phyloP scores from a whole-genome alignment of 2,888 invertebrate species.

The Thecophora atra region DNA sequence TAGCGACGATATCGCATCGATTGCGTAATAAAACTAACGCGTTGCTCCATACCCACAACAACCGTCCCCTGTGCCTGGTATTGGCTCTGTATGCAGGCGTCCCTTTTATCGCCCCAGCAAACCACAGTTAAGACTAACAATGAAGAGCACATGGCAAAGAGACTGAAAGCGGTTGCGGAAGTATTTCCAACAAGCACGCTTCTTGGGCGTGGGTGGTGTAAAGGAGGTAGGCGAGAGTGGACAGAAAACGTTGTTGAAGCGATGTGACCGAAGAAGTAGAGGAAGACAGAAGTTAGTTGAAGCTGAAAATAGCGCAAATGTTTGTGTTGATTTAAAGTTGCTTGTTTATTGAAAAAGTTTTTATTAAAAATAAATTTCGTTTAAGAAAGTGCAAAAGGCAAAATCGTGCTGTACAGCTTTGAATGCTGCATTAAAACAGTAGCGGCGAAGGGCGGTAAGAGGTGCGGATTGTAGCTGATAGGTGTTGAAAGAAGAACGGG shows the following conservation, averaged over 20 bases:
- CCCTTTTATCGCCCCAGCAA: not conserved
- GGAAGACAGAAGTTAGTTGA: not conserved
- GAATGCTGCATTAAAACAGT: not conserved
- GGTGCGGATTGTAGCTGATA: not conserved
- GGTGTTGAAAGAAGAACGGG: not conserved
- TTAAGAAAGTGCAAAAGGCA: conserved; percentile 21
- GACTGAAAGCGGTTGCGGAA: conserved; percentile 9
- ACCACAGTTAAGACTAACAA: not conserved
- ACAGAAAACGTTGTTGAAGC: not conserved
- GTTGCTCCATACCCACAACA: not conserved
- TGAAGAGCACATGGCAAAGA: not conserved
- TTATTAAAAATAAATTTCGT: conserved; percentile 33
- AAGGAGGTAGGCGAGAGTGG: too few relatives aligned
- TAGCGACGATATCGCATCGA: conserved; percentile 20
- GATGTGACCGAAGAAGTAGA: not conserved
- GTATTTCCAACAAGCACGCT: not conserved
- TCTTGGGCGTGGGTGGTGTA: not conserved
- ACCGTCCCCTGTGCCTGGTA: not conserved
- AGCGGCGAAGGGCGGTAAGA: not conserved
- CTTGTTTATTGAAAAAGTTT: conserved; percentile 36
- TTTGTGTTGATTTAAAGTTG: conserved; percentile 36
- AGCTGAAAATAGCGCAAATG: conserved; percentile 28
- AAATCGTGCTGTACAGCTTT: not conserved
- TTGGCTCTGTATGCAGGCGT: not conserved
- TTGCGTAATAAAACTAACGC: conserved; percentile 1